Base-by-base conservation (phyloP, 2,888 invertebrate species). In the Julus scandinavius region DNA sequence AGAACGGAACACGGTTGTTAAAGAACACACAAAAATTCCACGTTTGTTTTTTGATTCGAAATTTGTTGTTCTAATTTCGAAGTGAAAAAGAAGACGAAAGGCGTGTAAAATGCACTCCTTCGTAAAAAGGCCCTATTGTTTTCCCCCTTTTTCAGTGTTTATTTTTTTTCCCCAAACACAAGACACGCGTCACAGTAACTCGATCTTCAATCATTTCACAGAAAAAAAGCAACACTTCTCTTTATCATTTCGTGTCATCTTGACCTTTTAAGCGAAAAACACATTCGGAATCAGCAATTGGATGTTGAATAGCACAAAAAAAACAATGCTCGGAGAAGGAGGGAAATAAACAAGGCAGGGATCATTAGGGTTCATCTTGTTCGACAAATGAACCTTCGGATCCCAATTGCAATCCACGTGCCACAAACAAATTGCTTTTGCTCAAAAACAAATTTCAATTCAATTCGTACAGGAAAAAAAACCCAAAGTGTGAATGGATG, bases 241-340 rank as follows among this genome's bases (percentile, higher is more conserved):
- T 63, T 63, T 63, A 63, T 63, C 63, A 63, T 63, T 63, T 63
- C 63, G 63, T 63, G 63, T 63, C 63, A 63, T 63, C 63, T 63
- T 63, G n/a, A 63, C 63, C 63, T 63, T 63, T 63, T 63, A 63
- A 11, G 63, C 63, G 17, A 63, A n/a, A 63, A 63, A 63, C 20
- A 63, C 63, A 63, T 63, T 63, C n/a, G n/a, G 63, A 63, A n/a
- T 63, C 63, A n/a, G 17, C 63, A 63, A 63, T 63, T 63, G 63
- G 63, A 63, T 63, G 63, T 20, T 20, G 63, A 63, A 63, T n/a
- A 63, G 17, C 54, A n/a, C 3, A n/a, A 63, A 63, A 63, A 63
- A 63, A 63, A n/a, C n/a, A 63, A 63, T n/a, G 20, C 63, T 9
- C 5, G 49, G 49, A 9, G 49, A 7, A 49, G 49, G 63, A 63